Evolutionary conservation across 2,888 invertebrate species (phyloP).

Genomic region (Pachydiplax longipennis): DNA sequence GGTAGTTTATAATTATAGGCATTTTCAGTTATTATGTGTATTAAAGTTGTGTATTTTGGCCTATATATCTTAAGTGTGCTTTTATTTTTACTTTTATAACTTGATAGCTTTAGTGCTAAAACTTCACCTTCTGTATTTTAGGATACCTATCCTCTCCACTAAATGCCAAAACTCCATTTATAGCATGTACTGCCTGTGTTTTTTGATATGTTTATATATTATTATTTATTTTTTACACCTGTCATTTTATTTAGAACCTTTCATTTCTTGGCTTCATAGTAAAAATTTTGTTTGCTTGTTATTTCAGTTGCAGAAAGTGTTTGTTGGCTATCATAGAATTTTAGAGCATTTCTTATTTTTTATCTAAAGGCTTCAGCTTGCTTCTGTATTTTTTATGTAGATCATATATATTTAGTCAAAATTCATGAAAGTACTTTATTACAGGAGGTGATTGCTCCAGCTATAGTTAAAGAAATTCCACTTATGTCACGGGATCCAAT

Average conservation of each 20-base stretch:
- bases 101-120: neutral
- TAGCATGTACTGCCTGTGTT: neutral
- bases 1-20: neutral
- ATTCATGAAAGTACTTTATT: conserved; percentile 51
- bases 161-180: neutral
- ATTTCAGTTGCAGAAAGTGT: neutral
- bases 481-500: conserved; percentile 43
- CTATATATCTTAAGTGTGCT: neutral
- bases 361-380: neutral
- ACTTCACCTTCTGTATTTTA: neutral
- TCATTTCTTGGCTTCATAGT: neutral
- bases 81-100: neutral
- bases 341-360: neutral
- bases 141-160: neutral
- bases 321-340: neutral
- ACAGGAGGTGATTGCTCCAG: conserved; percentile 65
- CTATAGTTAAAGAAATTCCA: conserved; percentile 57
- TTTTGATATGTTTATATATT: neutral
- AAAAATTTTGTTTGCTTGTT: neutral
- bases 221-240: neutral
- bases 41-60: neutral
- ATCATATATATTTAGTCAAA: neutral
- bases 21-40: neutral
- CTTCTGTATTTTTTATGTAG: neutral
- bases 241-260: neutral